These are phyloP conservation scores for Gerris buenoi DNA, from an alignment of 1,140 invertebrate species.

Conservation along the genomic window DNA sequence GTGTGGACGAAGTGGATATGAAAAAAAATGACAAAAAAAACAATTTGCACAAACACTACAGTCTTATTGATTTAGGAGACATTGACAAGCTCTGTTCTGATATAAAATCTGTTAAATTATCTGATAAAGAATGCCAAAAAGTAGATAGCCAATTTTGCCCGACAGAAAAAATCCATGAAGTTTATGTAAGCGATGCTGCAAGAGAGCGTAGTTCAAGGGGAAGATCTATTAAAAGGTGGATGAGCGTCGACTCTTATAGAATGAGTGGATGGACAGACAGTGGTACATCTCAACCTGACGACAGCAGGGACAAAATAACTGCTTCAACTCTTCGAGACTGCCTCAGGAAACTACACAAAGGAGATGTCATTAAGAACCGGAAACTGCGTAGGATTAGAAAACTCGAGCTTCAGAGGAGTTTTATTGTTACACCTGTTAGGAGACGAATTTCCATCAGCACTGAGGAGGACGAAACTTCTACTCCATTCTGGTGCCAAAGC, in stretches of 20 bases:
- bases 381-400: slow-evolving; percentile 17
- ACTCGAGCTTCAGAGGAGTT: slow-evolving; percentile 17
- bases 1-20: slow-evolving; percentile 23
- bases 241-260: slow-evolving; percentile 16
- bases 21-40: slow-evolving; percentile 10
- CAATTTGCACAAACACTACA: slow-evolving; percentile 18
- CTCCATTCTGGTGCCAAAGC: slow-evolving; percentile 7
- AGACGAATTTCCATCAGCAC: background rate
- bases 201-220: background rate
- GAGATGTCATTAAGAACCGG: slow-evolving; percentile 15
- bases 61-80: slow-evolving; percentile 20
- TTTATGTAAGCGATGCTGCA: slow-evolving; percentile 14
- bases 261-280: slow-evolving; percentile 7
- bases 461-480: background rate
- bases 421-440: slow-evolving; percentile 19
- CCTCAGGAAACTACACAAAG: slow-evolving; percentile 13
- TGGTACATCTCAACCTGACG: slow-evolving; percentile 2
- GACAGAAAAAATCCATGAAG: slow-evolving; percentile 18
- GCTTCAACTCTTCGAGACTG: slow-evolving; percentile 12
- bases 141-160: slow-evolving; percentile 16
- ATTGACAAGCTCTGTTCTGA: slow-evolving; percentile 13
- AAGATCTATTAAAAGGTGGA: slow-evolving; percentile 16
- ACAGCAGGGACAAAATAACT: slow-evolving; percentile 14
- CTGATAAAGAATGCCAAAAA: background rate
- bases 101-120: background rate